Base-by-base conservation (phyloP, 1,140 invertebrate species). In the Aphelinus atriplicis region DNA sequence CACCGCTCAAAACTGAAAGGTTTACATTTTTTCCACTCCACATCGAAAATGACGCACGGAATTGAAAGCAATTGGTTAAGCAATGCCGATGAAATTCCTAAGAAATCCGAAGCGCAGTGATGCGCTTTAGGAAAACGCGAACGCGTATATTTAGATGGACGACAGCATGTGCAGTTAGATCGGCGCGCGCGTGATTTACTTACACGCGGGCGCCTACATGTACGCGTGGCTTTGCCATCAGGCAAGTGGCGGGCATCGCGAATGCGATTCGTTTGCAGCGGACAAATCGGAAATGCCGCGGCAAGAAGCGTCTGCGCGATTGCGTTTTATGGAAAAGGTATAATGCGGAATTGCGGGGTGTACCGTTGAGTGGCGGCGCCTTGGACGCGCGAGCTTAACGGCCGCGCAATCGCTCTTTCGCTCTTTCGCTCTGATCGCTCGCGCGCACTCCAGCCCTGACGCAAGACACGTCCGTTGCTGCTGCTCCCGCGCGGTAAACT, bases 401-500 rank as follows among this genome's bases (percentile, higher is more conserved):
- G 43, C 48, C 48, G 48, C 26, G 26, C 51, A 65, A 65, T 65
- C 63, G 63, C 47, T 65, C 48, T 65, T 51, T 65, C 48, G 26
- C 63, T 65, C 43, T 48, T 26, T 26, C 26, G 26, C 26, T 26
- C 26, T 26, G 26, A 26, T 26, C 26, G 26, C 26, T 26, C 26
- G 26, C 26, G 26, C 26, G 26, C 26, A 26, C 26, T 26, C 26
- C 26, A 26, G 26, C 26, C 63, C 63, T 65, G 48, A 50, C 51
- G 47, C 63, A 51, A 65, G 47, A 65, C 47, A 48, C 42, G 62
- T 26, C 46, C 62, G 62, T 1, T n/a, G 62, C 7, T 10, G 62
- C 62, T 64, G 26, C 26, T 26, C 26, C 26, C 26, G 26, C n/a
- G 63, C 63, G 63, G 63, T 51, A 65, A 65, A 65, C 63, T 65